Percentiles rank a stretch among this genome's conserved stretches.
These are phyloP conservation scores for Sialis lutaria DNA, from an alignment of 2,888 invertebrate genomes.

Conservation along the genomic window DNA sequence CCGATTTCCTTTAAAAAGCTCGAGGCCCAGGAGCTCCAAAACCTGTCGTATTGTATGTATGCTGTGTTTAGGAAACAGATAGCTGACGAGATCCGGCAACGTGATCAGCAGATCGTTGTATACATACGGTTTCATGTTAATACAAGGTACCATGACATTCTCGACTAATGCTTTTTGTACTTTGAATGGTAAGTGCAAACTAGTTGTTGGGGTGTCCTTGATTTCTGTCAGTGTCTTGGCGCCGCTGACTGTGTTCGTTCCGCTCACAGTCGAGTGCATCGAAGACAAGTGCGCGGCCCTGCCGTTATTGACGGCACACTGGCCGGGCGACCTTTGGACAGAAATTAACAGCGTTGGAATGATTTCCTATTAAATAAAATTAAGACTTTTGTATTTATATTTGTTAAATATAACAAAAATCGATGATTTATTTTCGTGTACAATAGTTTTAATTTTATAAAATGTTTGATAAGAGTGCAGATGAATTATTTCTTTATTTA, in stretches of 20 bases:
- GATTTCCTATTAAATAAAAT: too few relatives aligned
- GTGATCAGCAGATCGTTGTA: conserved; percentile 70
- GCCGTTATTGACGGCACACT: too few relatives aligned
- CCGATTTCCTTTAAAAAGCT: conserved; percentile 70
- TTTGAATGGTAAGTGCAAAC: conserved; percentile 57
- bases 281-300: too few relatives aligned
- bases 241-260: conserved; percentile 10
- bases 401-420: too few relatives aligned
- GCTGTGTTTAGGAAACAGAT: conserved; percentile 63
- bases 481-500: too few relatives aligned
- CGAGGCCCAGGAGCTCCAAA: conserved; percentile 62
- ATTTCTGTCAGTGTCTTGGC: conserved; percentile 50
- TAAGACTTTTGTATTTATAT: too few relatives aligned
- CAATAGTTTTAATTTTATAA: too few relatives aligned
- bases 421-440: too few relatives aligned
- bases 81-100: conserved; percentile 59
- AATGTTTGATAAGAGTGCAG: too few relatives aligned
- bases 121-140: conserved; percentile 72
- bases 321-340: too few relatives aligned
- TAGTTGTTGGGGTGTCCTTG: conserved; percentile 46
- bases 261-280: too few relatives aligned
- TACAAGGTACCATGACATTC: conserved; percentile 67
- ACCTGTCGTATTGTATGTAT: conserved; percentile 61
- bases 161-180: conserved; percentile 67
- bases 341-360: too few relatives aligned